Evolutionary conservation across 2,888 invertebrate genomes (phyloP).

Genomic region (Pegoplata infirma): DNA sequence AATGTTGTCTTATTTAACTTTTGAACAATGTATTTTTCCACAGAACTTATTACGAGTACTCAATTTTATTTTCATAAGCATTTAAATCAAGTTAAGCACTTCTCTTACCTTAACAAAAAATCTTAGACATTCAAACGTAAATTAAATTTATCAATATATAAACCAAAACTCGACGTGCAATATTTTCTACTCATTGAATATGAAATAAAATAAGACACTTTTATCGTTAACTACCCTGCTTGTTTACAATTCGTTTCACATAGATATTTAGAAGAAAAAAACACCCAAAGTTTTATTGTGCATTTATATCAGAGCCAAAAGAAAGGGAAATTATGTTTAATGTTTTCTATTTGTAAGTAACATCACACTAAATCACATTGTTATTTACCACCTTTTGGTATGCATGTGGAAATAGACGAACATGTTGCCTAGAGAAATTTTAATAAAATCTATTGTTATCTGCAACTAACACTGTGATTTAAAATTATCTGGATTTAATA

Average conservation of each 20-base stretch:
- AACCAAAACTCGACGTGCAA: constrained; percentile 7
- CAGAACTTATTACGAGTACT: no score
- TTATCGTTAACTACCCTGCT: neutral
- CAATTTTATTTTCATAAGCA: no score
- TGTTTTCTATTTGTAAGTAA: constrained; percentile 39
- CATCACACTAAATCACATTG: constrained; percentile 22
- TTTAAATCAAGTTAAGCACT: no score
- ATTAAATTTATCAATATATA: constrained; percentile 43
- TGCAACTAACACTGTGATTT: no score
- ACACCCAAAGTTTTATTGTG: constrained; percentile 21
- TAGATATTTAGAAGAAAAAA: neutral
- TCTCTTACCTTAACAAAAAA: neutral
- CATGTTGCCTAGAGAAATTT: constrained; percentile 8
- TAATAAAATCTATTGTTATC: constrained; percentile 4
- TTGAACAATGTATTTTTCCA: no score
- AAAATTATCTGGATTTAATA: no score
- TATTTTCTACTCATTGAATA: constrained; percentile 5
- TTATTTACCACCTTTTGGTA: constrained; percentile 8
- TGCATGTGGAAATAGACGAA: neutral
- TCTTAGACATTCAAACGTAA: constrained; percentile 30
- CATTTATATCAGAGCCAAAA: constrained; percentile 1
- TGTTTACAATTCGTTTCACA: neutral
- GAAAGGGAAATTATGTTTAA: constrained; percentile 39
- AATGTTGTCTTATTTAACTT: no score
- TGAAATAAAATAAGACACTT: constrained; percentile 18